Conservation (phyloP, 2,113 vertebrate species). For the Tursiops truncatus region DNA sequence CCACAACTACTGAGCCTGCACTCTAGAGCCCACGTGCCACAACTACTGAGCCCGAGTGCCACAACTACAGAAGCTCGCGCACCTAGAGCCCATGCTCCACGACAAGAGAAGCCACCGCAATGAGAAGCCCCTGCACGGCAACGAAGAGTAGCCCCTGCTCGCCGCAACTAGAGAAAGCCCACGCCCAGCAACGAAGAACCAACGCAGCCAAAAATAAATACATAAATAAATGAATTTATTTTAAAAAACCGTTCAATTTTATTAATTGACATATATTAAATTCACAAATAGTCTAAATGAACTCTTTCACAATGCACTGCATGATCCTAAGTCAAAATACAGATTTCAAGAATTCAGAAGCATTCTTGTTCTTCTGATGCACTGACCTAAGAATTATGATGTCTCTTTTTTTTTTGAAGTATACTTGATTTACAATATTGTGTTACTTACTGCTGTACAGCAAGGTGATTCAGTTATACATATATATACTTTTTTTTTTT, state of each 20-base stretch:
- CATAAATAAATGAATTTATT: no score
- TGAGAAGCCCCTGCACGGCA: no score
- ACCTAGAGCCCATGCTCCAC: no score
- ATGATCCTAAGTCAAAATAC: background rate
- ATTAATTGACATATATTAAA: background rate
- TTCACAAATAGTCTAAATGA: background rate
- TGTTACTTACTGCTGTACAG: background rate
- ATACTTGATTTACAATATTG: background rate
- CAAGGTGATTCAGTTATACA: background rate
- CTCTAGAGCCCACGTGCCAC: no score
- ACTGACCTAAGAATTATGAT: background rate
- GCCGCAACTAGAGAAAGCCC: no score
- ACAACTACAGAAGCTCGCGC: rapidly evolving
- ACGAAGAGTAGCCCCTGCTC: no score
- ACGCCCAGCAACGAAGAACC: no score
- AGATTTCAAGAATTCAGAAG: background rate
- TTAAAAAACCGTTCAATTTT: background rate
- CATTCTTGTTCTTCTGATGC: background rate
- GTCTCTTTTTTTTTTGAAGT: background rate
- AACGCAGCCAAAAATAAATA: no score
- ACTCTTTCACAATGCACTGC: background rate
- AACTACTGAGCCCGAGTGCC: no score
- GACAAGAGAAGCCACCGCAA: no score
- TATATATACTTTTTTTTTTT: background rate
- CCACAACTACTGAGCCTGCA: no score